Conservation (phyloP, 2,888 invertebrate species). For the Hydroisotoma schaefferi region DNA sequence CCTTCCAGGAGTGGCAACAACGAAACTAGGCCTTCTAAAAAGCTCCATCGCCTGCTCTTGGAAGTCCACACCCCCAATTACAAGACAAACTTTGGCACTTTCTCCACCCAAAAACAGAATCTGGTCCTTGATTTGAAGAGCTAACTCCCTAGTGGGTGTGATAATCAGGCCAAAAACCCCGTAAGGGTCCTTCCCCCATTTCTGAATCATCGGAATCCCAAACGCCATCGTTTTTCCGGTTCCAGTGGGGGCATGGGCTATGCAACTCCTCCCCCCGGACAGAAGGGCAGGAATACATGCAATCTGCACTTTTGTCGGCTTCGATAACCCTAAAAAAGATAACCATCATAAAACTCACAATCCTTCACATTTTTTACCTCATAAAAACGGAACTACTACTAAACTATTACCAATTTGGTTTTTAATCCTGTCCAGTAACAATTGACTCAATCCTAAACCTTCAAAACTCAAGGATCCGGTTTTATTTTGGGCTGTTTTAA, state of each 20-base stretch:
- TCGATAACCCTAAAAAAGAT: conserved; percentile 63
- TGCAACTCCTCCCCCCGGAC: conserved; percentile 71
- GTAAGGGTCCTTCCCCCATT: conserved; percentile 87
- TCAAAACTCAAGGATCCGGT: conserved; percentile 12
- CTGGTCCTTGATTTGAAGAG: conserved; percentile 83
- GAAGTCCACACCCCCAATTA: conserved; percentile 95
- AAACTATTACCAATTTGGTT: conserved; percentile 27
- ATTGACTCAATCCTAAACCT: conserved; percentile 13
- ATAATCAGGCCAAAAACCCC: conserved; percentile 92
- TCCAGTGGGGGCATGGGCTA: conserved; percentile 96
- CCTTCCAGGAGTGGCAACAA: conserved; percentile 91
- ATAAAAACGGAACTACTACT: background rate
- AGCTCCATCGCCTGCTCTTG: conserved; percentile 80
- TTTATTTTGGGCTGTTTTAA: background rate
- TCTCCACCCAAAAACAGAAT: conserved; percentile 86
- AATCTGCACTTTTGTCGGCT: conserved; percentile 76
- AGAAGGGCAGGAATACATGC: conserved; percentile 76
- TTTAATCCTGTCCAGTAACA: conserved; percentile 19
- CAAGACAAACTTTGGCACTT: conserved; percentile 74
- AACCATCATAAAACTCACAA: background rate
- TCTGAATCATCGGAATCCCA: conserved; percentile 88
- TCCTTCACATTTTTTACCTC: background rate
- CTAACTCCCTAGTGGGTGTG: conserved; percentile 76
- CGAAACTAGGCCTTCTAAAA: conserved; percentile 81
- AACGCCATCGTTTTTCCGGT: conserved; percentile 98